These are phyloP conservation scores for Clanis bilineata DNA, from an alignment of 2,888 invertebrate species.

Conservation along the genomic window DNA sequence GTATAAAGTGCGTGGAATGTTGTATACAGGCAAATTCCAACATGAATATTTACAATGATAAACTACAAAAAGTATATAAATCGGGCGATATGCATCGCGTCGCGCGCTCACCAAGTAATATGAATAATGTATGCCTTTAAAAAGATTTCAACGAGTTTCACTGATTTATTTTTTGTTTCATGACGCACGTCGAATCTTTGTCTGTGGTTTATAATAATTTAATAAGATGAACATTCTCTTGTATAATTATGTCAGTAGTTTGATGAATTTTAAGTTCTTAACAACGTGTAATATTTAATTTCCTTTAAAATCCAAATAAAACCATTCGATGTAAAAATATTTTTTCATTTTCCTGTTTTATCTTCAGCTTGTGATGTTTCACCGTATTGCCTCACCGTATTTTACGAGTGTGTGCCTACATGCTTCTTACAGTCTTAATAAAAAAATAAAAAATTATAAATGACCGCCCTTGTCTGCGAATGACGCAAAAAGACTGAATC, in stretches of 20 bases:
- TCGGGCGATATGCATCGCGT: neutral
- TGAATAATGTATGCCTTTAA: slow-evolving; percentile 30
- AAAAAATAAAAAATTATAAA: no score
- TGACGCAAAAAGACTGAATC: no score
- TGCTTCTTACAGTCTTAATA: no score
- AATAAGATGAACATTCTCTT: neutral
- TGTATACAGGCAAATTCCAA: neutral
- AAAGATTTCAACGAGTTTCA: slow-evolving; percentile 49
- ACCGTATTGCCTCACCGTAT: no score
- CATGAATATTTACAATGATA: neutral
- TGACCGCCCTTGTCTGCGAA: no score
- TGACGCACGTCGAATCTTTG: neutral
- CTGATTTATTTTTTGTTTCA: neutral
- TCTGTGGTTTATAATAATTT: neutral
- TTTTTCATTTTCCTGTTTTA: no score
- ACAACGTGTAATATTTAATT: no score
- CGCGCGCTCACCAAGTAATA: neutral
- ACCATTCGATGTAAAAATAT: no score
- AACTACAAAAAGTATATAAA: neutral
- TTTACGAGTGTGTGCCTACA: no score
- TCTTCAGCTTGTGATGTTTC: no score
- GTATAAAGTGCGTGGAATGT: neutral
- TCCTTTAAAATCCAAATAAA: no score
- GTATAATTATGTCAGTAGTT: no score
- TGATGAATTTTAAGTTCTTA: neutral